Evolutionary conservation across 2,113 vertebrate species (phyloP).

Genomic region (Pavo muticus): DNA sequence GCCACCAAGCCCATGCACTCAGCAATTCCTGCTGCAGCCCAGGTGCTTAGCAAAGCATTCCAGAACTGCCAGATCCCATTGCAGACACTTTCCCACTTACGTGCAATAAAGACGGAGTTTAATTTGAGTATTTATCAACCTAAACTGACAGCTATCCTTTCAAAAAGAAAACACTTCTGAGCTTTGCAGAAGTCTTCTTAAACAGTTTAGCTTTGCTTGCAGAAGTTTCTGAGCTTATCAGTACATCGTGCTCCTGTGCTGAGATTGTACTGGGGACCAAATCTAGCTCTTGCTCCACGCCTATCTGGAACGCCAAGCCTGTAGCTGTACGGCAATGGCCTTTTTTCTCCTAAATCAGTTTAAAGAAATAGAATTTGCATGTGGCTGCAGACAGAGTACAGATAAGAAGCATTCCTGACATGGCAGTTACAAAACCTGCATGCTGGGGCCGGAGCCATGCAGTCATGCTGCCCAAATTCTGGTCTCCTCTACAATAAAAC

Average conservation of each 20-base stretch:
- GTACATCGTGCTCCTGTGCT: background rate
- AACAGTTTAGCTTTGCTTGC: background rate
- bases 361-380: constrained; percentile 30
- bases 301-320: background rate
- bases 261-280: background rate
- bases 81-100: background rate
- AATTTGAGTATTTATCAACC: background rate
- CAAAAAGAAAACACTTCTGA: background rate
- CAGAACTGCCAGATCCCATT: background rate
- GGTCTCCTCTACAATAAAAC: background rate
- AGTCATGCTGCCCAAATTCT: background rate
- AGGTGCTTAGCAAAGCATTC: background rate
- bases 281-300: background rate
- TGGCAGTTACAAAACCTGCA: constrained; percentile 22
- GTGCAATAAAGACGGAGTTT: constrained; percentile 14
- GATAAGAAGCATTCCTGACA: background rate
- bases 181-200: background rate
- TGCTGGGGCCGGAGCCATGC: background rate
- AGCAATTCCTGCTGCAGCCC: background rate
- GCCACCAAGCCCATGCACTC: background rate
- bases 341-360: background rate
- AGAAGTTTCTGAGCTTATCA: background rate
- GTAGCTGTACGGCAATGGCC: background rate
- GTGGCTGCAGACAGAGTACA: background rate
- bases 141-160: background rate